Base-by-base conservation (phyloP, 2,113 vertebrate species). In the Sebastes schlegelii region DNA sequence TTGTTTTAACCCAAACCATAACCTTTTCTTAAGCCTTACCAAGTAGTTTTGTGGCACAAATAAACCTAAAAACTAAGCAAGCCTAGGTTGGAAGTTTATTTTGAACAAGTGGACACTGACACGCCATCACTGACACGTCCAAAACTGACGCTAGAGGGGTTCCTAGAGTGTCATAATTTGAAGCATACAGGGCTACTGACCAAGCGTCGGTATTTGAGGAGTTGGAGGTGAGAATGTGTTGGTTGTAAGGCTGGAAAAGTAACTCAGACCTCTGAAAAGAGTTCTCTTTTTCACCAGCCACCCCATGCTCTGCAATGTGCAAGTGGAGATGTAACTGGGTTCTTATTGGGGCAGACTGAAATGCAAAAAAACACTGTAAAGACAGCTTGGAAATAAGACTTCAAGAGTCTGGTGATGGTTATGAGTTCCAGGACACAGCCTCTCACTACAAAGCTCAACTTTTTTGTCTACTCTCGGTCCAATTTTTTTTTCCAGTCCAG, bases 401-500 rank as follows among this genome's bases (percentile, higher is more conserved):
- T 85, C 67, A 73, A 74, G 68, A 78, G 65, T 74, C 48, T 69
- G 64, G 46, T 63, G 65, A 69, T 43, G 57, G 34, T 77, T 80
- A 19, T 64, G 62, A 66, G 14, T 69, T 88, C 80, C 74, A 83
- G 65, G 48, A 70, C 66, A 75, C 60, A 68, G 51, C 57, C 49
- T 80, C 54, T 70, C 76, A 49, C 66, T 48, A 68, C 43, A 80
- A 80, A 80, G 64, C 78, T 60, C 2, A 70, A 82, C 1, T 86
- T 71, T 82, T 82, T 69, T 54, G 67, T 74, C 77, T 79, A 57
- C 70, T 70, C 69, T 66, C 80, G 13, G 62, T 82, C 66, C 77
- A 69, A 57, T 69, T 62, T 58, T 26, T 63, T 77, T 57, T 61
- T 55, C 0, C 48, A 51, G 49, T 60, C 67, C 86, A 85, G 4